Evolutionary conservation across 2,797 vertebrate genomes (phyloP), one percentile per base, ranked within the genome.

Genomic region (Gadopsis bispinosus): DNA sequence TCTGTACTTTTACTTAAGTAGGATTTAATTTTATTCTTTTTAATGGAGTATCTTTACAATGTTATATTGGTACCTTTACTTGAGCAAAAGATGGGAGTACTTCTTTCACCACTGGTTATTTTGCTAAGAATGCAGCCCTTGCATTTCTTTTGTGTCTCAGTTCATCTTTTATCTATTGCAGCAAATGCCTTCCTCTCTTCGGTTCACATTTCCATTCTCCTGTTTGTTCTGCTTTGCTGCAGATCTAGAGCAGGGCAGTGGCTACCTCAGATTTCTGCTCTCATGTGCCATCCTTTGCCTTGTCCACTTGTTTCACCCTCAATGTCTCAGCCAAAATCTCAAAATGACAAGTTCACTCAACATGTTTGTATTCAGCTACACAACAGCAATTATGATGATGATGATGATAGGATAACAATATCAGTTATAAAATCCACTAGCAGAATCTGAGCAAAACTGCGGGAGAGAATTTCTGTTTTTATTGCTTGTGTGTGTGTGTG

Each of bases 201-300:
- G 19, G 20, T 73, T 83, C 76, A 67, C 70, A n/a, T 80, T 86
- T 81, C 41, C 43, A 45, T 56, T 53, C 58, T 58, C 62, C 35
- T 19, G 60, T 79, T 72, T 63, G 56, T 82, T 88, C 69, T 84
- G 81, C 75, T 83, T 82, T 81, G 73, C 72, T 75, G 83, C 75
- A 85, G 77, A 85, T 86, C 59, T 72, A 33, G 77, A 75, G 75
- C 77, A 64, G 64, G 62, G 64, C 72, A 17, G 48, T 17, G n/a
- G 39, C 41, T 53, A 69, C 55, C 76, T 73, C 59, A 47, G 56
- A 67, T 62, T 81, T 67, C 47, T 64, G 59, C 63, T 75, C 50
- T 50, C 37, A 58, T 19, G 11, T 33, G 56, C 35, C 10, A 4
- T 64, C 37, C 64, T 62, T 64, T 55, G 72, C 35, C 16, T n/a